Evolutionary conservation across 2,888 invertebrate species (phyloP), one percentile per base, ranked within the genome.

Genomic region (Drosophila engyochracea): DNA sequence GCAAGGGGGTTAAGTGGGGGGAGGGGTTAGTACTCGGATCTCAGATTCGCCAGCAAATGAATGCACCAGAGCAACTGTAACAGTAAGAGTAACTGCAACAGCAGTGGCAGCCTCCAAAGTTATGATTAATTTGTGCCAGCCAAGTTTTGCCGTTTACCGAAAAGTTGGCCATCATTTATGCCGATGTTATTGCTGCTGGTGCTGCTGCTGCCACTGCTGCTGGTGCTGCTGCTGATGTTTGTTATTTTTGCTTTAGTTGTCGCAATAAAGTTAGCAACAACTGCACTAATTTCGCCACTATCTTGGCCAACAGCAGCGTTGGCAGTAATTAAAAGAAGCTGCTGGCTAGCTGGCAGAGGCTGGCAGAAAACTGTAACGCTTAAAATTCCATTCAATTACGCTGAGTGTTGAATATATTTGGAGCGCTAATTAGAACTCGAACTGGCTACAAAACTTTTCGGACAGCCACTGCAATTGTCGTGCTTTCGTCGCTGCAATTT

Each of bases 301-400:
- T 85, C 84, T 82, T 76, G 64, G 69, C 62, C 51, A 55, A 51
- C 49, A 62, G 47, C 76, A 72, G 70, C 51, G 60, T 62, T 19
- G 51, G 49, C 52, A 67, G 85, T 86, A 86, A 89, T 86, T 86
- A 89, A 87, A 87, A 85, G 88, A 58, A 62, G 62, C 74, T 73
- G 72, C 71, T 54, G 47, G 22, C 16, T 25, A 22, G 65, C 57
- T 68, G 75, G 19, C 51, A 37, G 14, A 39, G 69, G 64, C 72
- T 72, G 76, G 9, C 31, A 31, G 59, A 79, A 62, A 39, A 69
- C 62, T 55, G 70, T 69, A 67, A 70, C 88, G 82, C 76, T 90
- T 89, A 83, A 89, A 83, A 88, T 85, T 89, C 85, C 83, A 87
- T 87, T 87, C 89, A 87, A 87, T 87, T 87, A 88, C 85, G 85